phyloP scores from a whole-genome alignment of 37 sponge, comb jelly and placozoan genomes.

The Spongilla lacustris region DNA sequence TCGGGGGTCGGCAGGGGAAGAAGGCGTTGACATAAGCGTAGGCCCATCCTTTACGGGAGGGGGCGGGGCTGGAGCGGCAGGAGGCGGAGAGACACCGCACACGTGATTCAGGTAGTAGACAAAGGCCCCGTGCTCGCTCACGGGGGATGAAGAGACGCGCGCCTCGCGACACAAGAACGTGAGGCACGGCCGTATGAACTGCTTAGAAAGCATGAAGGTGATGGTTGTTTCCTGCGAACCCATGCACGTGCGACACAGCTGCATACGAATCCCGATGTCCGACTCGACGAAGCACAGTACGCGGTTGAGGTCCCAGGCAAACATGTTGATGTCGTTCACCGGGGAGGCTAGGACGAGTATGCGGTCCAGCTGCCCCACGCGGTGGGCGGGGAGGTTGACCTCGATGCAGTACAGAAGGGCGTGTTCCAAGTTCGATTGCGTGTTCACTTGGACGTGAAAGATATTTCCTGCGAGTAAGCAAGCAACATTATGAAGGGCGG shows the following conservation, averaged over 20 bases:
- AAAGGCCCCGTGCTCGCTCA: constrained; percentile 15
- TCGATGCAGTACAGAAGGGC: constrained; percentile 58
- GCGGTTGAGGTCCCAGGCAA: constrained; percentile 65
- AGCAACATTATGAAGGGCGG: no score
- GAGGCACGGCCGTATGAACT: constrained; percentile 29
- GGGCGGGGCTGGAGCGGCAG: no score
- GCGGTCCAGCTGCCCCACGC: constrained; percentile 58
- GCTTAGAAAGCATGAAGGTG: constrained; percentile 47
- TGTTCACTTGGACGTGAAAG: constrained; percentile 39
- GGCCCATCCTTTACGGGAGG: no score
- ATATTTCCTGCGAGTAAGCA: constrained; percentile 52
- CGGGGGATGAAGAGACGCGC: constrained; percentile 5
- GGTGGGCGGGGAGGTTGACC: constrained; percentile 53
- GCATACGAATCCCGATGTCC: constrained; percentile 66
- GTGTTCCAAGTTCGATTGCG: constrained; percentile 12
- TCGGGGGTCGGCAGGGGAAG: no score
- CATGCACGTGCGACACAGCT: constrained; percentile 40
- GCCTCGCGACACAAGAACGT: constrained; percentile 47
- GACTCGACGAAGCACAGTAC: constrained; percentile 38
- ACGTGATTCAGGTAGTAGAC: constrained; percentile 26
- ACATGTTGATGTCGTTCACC: constrained; percentile 53
- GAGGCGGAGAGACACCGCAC: no score
- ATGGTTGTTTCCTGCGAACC: background rate
- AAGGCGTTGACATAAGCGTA: no score
- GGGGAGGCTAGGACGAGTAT: constrained; percentile 66